phyloP scores from a whole-genome alignment of 2,888 invertebrate genomes.

The Odontomyia ornata region DNA sequence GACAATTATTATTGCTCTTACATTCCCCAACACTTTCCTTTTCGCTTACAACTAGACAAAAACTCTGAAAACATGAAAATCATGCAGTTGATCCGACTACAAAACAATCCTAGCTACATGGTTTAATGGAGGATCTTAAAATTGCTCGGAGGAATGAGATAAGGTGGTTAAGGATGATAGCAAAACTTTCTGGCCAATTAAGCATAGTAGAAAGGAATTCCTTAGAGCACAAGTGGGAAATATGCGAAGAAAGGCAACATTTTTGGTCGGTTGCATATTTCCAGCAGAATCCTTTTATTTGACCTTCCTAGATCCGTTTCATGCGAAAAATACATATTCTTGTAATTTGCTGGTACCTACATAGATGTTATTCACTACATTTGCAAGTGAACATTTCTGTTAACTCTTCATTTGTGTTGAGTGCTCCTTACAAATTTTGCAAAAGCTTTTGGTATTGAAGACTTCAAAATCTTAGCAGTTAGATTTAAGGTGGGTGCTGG shows the following conservation, averaged over 20 bases:
- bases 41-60: no score
- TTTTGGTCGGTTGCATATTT: no score
- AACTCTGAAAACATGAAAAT: not conserved
- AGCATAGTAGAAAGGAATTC: constrained; percentile 46
- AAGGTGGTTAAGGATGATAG: not conserved
- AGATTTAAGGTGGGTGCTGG: no score
- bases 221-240: constrained; percentile 37
- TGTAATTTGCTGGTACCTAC: not conserved
- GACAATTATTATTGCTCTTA: no score
- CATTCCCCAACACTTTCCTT: no score
- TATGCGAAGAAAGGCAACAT: not conserved
- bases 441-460: not conserved
- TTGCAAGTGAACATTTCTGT: constrained; percentile 8
- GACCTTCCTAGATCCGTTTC: not conserved
- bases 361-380: not conserved
- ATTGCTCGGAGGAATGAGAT: not conserved
- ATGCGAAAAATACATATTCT: constrained; percentile 20
- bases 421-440: not conserved
- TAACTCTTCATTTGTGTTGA: constrained; percentile 14
- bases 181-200: constrained; percentile 48
- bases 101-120: constrained; percentile 25
- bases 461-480: no score
- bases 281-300: no score
- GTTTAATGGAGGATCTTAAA: constrained; percentile 41
- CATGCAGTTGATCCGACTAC: constrained; percentile 15